Conservation (phyloP, 2,797 vertebrate species). For the Tokudaia tokunoshimensis region DNA sequence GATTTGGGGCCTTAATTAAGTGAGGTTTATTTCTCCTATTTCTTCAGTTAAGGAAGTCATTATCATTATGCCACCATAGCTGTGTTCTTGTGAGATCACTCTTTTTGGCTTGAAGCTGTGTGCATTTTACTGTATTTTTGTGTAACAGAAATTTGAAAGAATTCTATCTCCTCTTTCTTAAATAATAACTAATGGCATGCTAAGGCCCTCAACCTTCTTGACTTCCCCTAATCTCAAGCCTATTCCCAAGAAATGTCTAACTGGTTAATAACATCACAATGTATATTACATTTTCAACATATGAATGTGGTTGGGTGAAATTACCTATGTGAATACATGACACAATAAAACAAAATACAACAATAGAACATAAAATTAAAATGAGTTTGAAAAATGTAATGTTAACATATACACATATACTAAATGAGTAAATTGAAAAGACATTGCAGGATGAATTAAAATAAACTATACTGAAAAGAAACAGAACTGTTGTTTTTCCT, state of each 20-base stretch:
- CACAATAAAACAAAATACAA: not conserved
- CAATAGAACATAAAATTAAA: not conserved
- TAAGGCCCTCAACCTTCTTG: fast-evolving
- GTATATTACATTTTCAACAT: not conserved
- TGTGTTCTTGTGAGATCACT: not conserved
- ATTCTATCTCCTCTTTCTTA: not conserved
- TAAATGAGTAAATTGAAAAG: not conserved
- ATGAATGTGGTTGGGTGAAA: not conserved
- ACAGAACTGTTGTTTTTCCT: not conserved
- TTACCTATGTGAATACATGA: not conserved
- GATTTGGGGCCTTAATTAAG: not conserved
- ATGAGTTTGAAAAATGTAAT: constrained; percentile 16
- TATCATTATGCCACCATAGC: not conserved
- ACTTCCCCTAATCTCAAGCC: not conserved
- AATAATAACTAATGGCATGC: not conserved
- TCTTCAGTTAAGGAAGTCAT: not conserved
- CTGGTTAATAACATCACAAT: not conserved
- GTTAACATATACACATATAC: not conserved
- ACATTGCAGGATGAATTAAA: not conserved
- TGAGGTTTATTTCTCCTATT: not conserved
- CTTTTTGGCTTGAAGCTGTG: not conserved
- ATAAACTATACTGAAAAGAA: not conserved
- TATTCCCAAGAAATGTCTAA: not conserved
- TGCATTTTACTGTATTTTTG: not conserved
- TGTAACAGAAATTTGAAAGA: not conserved